A percentile compares a stretch with the other conserved stretches of the same genome.
Evolutionary conservation across 2,797 vertebrate species (phyloP).

Genomic region (Merluccius polli): DNA sequence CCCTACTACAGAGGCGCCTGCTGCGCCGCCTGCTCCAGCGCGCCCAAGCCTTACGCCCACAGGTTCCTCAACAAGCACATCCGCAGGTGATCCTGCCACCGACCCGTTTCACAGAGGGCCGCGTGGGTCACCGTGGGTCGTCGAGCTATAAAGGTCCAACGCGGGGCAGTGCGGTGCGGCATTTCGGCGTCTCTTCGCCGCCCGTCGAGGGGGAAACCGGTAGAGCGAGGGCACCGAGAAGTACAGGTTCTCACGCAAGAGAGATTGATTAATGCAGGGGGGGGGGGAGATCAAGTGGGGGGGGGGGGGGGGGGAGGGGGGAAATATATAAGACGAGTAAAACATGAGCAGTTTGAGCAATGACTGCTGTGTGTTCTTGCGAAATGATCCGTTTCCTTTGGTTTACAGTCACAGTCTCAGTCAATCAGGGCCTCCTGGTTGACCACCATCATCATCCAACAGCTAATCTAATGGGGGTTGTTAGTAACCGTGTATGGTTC

Average conservation of each 20-base stretch:
- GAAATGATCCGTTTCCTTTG: neutral
- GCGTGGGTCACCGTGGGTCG: too few species aligned
- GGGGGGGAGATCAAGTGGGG: too few species aligned
- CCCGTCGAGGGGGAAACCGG: too few species aligned
- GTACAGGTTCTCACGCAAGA: neutral
- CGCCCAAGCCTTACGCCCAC: constrained; percentile 38
- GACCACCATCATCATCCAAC: neutral
- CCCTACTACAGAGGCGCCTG: constrained; percentile 71
- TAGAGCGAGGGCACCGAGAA: too few species aligned
- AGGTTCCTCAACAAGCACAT: constrained; percentile 41
- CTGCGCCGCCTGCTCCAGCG: constrained; percentile 64
- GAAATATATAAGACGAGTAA: neutral
- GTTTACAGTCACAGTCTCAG: neutral
- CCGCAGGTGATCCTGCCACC: constrained; percentile 43
- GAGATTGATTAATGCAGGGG: neutral
- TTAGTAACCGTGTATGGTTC: constrained; percentile 1
- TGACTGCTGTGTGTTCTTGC: neutral
- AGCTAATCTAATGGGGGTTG: neutral
- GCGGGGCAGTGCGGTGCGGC: neutral
- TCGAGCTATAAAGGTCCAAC: neutral
- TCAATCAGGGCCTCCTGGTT: neutral
- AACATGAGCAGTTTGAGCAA: neutral
- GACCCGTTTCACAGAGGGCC: neutral
- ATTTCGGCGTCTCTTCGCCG: neutral
- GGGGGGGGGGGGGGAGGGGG: too few species aligned